A percentile compares a stretch with the other conserved stretches of the same genome.
phyloP scores from a whole-genome alignment of 2,888 invertebrate species.

The Candidula unifasciata region DNA sequence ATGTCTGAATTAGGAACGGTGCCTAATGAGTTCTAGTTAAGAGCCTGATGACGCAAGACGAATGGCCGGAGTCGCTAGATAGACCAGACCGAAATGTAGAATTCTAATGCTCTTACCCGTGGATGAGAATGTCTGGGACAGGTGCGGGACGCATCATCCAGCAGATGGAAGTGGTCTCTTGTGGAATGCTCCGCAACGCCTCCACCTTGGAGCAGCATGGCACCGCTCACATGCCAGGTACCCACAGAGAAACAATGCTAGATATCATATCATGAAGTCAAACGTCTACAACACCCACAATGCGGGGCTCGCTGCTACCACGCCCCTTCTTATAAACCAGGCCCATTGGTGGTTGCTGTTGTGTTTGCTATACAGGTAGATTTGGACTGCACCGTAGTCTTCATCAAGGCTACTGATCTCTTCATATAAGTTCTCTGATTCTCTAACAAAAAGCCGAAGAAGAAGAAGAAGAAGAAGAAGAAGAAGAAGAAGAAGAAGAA shows the following conservation, averaged over 20 bases:
- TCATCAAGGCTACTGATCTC: no score
- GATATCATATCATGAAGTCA: neutral
- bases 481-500: neutral
- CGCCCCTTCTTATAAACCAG: neutral
- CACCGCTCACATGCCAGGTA: neutral
- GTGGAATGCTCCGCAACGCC: neutral
- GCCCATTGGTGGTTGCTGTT: neutral
- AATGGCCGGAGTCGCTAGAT: neutral
- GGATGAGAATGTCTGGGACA: neutral
- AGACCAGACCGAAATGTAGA: neutral
- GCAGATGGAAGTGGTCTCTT: neutral
- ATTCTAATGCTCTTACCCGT: conserved; percentile 9
- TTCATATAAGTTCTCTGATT: no score
- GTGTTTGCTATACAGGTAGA: no score
- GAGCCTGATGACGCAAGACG: conserved; percentile 16
- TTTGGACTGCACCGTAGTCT: no score
- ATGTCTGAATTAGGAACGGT: neutral
- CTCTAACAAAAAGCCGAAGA: no score
- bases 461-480: no score
- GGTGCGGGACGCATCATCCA: neutral
- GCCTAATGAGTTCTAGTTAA: neutral
- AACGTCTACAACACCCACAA: no score
- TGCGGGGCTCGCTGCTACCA: neutral
- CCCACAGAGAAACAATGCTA: neutral
- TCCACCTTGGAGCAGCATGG: neutral